Conservation (phyloP, 1,140 invertebrate species). For the Diuraphis noxia region DNA sequence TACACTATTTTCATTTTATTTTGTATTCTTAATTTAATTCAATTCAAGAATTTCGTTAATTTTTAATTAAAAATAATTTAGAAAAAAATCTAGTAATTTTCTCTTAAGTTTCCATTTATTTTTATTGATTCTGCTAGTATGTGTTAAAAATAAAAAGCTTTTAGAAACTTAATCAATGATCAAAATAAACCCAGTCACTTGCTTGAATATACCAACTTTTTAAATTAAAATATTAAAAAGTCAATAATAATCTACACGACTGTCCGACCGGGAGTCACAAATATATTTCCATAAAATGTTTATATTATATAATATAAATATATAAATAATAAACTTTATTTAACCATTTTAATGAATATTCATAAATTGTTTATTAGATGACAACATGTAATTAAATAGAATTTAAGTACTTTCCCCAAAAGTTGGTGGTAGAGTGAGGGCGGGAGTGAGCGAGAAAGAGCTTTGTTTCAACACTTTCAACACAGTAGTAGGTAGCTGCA, state of each 20-base stretch:
- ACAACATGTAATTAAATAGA: constrained; percentile 28
- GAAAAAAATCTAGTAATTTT: background rate
- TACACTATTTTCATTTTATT: background rate
- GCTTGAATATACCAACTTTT: background rate
- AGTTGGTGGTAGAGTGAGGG: no score
- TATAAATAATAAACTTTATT: background rate
- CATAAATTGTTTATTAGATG: constrained; percentile 15
- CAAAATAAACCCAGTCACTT: background rate
- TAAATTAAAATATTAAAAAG: background rate
- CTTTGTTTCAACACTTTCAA: constrained; percentile 40
- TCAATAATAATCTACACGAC: background rate
- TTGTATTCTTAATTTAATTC: background rate
- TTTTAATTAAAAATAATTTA: constrained; percentile 22
- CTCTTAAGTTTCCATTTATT: background rate
- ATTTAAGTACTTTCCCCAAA: constrained; percentile 27
- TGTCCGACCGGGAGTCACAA: no score
- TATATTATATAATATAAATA: background rate
- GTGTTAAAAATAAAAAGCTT: background rate
- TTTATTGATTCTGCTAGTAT: background rate
- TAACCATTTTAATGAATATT: background rate
- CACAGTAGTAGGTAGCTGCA: background rate
- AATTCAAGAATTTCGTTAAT: background rate
- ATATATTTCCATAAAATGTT: background rate
- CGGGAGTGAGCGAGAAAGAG: background rate
- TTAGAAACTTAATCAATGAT: background rate